Conservation (phyloP, 1,140 invertebrate genomes). For the Diachasmimorpha longicaudata region DNA sequence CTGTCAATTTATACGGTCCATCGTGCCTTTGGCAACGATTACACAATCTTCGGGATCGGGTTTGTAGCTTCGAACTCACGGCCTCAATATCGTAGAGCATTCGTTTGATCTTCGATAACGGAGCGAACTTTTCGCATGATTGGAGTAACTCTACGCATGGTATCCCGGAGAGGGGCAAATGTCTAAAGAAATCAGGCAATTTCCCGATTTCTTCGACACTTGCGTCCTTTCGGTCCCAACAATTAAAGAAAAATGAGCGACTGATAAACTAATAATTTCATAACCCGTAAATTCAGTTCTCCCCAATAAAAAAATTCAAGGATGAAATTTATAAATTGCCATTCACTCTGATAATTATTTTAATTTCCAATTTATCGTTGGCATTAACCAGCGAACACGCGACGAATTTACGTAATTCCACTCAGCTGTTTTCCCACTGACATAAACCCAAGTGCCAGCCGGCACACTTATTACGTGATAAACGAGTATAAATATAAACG, state of each 20-base stretch:
- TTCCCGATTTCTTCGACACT: too few relatives aligned
- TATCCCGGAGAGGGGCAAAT: background rate
- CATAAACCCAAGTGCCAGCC: background rate
- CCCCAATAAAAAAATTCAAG: background rate
- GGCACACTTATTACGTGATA: background rate
- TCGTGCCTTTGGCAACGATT: background rate
- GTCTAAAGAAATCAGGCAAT: background rate
- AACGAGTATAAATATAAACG: background rate
- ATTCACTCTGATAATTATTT: background rate
- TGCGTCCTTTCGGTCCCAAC: too few relatives aligned
- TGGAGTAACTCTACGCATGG: background rate
- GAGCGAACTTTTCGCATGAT: background rate
- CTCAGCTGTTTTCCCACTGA: background rate
- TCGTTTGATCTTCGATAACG: slow-evolving; percentile 4
- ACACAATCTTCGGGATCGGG: background rate
- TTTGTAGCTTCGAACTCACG: background rate
- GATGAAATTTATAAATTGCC: background rate
- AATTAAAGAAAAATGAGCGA: too few relatives aligned
- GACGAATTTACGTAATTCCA: background rate
- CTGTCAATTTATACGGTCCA: background rate
- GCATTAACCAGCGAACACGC: background rate
- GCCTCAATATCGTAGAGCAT: background rate
- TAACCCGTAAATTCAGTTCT: too few relatives aligned
- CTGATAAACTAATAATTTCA: too few relatives aligned
- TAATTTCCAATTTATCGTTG: background rate